These are phyloP conservation scores for Nymphicus hollandicus DNA, from an alignment of 2,113 vertebrate genomes.

Conservation along the genomic window DNA sequence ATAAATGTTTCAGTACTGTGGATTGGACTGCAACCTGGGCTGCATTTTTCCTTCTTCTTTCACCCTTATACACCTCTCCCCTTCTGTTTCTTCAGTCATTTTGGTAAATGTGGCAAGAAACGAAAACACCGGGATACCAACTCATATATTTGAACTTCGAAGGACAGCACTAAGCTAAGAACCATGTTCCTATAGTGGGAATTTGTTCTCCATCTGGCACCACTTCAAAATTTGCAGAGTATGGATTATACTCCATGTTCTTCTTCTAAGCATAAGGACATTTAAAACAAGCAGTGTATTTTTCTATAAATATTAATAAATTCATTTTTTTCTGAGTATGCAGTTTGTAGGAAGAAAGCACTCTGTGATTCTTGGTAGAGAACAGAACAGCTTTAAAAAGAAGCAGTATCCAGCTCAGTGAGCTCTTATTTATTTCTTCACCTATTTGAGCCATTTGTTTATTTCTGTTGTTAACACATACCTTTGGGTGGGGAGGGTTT, in stretches of 20 bases:
- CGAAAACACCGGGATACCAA: constrained; percentile 33
- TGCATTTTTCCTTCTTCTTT: not conserved
- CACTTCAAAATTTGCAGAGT: not conserved
- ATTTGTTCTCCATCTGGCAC: not conserved
- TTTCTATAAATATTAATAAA: constrained; percentile 54
- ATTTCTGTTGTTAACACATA: not conserved
- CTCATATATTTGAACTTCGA: constrained; percentile 57
- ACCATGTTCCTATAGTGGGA: not conserved
- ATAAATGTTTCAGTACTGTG: not conserved
- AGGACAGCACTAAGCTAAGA: not conserved
- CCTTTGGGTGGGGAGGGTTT: not conserved
- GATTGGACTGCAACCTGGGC: not conserved
- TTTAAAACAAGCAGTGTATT: constrained; percentile 25
- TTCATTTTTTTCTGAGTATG: not conserved
- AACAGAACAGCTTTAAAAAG: not conserved
- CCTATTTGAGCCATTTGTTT: not conserved
- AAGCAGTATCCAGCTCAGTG: not conserved
- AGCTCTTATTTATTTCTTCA: constrained; percentile 7
- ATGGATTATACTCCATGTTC: not conserved
- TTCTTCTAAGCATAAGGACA: not conserved
- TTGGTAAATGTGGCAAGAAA: constrained; percentile 36
- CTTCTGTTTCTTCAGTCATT: constrained; percentile 21
- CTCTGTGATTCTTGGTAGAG: not conserved
- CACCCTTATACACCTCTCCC: not conserved
- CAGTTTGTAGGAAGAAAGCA: not conserved